Percentiles rank a stretch among this genome's conserved stretches.
phyloP scores from a whole-genome alignment of 2,113 vertebrate species.

The Tetrao urogallus region DNA sequence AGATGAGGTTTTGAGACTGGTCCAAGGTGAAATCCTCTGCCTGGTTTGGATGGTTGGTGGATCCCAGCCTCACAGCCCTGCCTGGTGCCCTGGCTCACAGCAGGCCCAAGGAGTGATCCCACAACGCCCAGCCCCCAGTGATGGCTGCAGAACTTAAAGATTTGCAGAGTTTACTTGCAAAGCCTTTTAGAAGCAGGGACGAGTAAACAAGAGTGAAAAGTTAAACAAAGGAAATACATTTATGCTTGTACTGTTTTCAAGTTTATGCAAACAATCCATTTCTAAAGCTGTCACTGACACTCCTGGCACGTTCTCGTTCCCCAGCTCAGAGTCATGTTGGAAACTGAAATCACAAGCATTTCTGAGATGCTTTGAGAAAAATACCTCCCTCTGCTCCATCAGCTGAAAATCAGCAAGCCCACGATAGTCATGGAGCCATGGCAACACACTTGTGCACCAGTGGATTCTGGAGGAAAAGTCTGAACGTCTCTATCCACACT shows the following conservation, averaged over 20 bases:
- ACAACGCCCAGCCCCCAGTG: constrained; percentile 51
- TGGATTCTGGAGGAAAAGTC: background rate
- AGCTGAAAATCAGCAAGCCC: background rate
- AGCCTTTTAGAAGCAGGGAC: constrained; percentile 78
- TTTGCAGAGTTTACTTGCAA: constrained; percentile 79
- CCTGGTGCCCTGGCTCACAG: background rate
- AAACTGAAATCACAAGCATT: constrained; percentile 60
- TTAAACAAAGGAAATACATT: constrained; percentile 79
- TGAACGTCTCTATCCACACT: background rate
- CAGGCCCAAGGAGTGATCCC: background rate
- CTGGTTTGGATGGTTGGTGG: background rate
- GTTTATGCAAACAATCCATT: constrained; percentile 80
- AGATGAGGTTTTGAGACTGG: background rate
- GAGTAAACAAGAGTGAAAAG: constrained; percentile 79
- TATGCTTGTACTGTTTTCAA: constrained; percentile 78
- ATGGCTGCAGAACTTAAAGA: constrained; percentile 67
- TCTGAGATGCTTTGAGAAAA: constrained; percentile 68
- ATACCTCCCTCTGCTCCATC: constrained; percentile 14
- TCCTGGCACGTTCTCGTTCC: constrained; percentile 64
- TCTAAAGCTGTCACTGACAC: constrained; percentile 71
- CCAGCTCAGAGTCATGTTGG: constrained; percentile 25
- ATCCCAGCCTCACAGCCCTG: background rate
- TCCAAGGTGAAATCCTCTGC: background rate
- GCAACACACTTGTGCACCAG: background rate
- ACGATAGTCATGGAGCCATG: background rate